Conservation (phyloP, 2,888 invertebrate species). For the Oegoconia quadripuncta region DNA sequence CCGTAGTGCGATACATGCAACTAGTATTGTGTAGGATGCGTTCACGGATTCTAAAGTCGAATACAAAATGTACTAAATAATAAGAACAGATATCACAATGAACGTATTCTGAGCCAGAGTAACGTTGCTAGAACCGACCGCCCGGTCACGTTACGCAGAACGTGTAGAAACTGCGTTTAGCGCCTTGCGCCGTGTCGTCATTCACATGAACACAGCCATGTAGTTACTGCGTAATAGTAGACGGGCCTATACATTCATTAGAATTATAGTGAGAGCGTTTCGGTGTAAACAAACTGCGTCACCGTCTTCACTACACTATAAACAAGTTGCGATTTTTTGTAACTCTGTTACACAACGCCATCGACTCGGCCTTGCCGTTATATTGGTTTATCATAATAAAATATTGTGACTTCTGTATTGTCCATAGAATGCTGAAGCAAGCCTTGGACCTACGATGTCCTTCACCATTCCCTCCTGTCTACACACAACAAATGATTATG, state of each 20-base stretch:
- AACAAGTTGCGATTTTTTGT: background rate
- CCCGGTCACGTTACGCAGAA: slow-evolving; percentile 69
- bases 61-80: no score
- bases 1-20: no score
- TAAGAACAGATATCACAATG: no score
- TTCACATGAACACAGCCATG: slow-evolving; percentile 33
- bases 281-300: slow-evolving; percentile 7
- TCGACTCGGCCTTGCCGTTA: background rate
- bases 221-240: slow-evolving; percentile 25
- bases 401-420: slow-evolving; percentile 50
- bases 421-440: slow-evolving; percentile 59
- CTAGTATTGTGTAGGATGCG: no score
- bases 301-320: background rate
- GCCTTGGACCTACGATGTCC: slow-evolving; percentile 51
- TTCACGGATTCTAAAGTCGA: no score
- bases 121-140: slow-evolving; percentile 49
- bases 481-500: slow-evolving; percentile 52
- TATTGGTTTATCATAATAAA: slow-evolving; percentile 4
- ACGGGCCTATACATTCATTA: background rate
- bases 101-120: no score
- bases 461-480: slow-evolving; percentile 45
- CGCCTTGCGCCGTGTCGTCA: slow-evolving; percentile 42
- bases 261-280: slow-evolving; percentile 2
- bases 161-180: slow-evolving; percentile 57
- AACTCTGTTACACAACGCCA: background rate